Percentiles rank a stretch among this genome's conserved stretches.
phyloP scores from a whole-genome alignment of 2,113 vertebrate genomes.

The Nesogale talazaci region DNA sequence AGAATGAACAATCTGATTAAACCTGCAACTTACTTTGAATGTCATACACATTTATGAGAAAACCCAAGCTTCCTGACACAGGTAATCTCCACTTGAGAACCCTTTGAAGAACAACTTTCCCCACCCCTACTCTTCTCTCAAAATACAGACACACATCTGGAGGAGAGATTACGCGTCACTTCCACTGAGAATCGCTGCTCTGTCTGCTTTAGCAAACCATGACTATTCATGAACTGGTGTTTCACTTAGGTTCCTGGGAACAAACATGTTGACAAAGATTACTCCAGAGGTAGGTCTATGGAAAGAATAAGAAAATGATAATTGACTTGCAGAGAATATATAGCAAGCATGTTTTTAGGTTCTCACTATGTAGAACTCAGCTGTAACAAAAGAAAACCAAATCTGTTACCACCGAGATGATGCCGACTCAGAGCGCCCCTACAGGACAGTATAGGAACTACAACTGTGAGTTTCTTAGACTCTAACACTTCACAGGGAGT shows the following conservation, averaged over 20 bases:
- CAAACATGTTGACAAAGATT: not conserved
- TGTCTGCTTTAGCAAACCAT: not conserved
- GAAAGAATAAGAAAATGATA: not conserved
- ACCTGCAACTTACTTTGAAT: slow-evolving; percentile 19
- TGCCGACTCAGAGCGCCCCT: too few species aligned
- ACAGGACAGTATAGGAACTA: too few species aligned
- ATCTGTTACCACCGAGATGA: too few species aligned
- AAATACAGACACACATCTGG: accelerated
- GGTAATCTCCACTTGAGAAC: not conserved
- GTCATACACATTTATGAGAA: slow-evolving; percentile 32
- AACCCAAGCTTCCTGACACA: not conserved
- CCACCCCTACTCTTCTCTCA: not conserved
- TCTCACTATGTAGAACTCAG: not conserved
- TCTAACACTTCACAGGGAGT: not conserved
- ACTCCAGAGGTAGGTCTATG: not conserved
- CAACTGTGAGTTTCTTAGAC: too few species aligned
- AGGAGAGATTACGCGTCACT: too few species aligned
- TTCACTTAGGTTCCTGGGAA: not conserved
- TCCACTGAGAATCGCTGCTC: not conserved
- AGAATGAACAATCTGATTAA: slow-evolving; percentile 21
- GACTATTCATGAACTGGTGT: not conserved
- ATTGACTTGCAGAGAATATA: not conserved
- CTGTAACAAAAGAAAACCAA: too few species aligned
- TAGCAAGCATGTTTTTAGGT: not conserved
- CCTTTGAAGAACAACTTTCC: not conserved